Evolutionary conservation across 2,113 vertebrate genomes (phyloP).

Genomic region (Albula glossodonta): DNA sequence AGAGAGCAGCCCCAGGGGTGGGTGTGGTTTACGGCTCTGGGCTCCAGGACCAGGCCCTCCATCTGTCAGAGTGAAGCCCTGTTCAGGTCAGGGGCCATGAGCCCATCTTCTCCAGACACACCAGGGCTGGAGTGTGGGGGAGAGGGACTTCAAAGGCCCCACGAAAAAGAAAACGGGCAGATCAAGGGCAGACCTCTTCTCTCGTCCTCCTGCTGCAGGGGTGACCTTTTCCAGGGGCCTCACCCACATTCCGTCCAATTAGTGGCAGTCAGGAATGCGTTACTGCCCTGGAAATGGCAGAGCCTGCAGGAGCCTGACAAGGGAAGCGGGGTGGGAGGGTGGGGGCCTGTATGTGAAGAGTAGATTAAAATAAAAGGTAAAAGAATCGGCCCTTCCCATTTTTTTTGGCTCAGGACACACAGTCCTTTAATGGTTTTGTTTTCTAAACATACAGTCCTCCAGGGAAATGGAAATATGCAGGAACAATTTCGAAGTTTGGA

Average conservation of each 20-base stretch:
- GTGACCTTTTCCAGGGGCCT: background rate
- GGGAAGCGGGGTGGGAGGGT: background rate
- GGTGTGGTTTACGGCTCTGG: background rate
- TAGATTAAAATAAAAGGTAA: background rate
- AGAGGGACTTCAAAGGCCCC: background rate
- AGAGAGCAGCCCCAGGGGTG: background rate
- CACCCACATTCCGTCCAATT: conserved; percentile 3
- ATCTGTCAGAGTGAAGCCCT: background rate
- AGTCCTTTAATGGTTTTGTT: conserved; percentile 4
- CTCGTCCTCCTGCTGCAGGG: background rate
- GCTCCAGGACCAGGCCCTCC: background rate
- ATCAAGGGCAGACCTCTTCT: background rate
- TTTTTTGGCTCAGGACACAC: background rate
- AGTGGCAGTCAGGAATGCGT: background rate
- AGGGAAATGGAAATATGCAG: background rate
- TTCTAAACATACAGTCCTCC: background rate
- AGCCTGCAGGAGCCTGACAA: background rate
- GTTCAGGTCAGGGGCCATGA: background rate
- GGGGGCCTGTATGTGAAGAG: background rate
- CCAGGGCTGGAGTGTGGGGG: background rate
- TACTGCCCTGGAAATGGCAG: background rate
- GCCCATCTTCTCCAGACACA: background rate
- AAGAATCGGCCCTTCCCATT: background rate
- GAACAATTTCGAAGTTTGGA: background rate
- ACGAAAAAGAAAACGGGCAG: background rate